A percentile compares a stretch with the other conserved stretches of the same genome.
Conservation (phyloP, 1,140 invertebrate genomes). For the Hermatobates lingyangjiaoensis region DNA sequence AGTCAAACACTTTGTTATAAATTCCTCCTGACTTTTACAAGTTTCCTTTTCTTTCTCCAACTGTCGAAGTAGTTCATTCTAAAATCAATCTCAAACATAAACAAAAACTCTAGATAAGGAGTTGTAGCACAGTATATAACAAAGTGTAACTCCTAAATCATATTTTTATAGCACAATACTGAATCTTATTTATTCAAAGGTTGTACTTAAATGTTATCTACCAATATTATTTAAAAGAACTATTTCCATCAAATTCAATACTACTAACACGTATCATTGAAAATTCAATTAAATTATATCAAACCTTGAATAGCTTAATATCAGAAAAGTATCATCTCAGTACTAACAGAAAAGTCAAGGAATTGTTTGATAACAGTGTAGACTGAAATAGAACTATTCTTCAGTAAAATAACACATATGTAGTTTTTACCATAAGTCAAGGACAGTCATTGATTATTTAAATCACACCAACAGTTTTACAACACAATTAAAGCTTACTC, state of each 20-base stretch:
- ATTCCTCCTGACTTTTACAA: not conserved
- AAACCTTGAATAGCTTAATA: no score
- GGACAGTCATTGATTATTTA: no score
- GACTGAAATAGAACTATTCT: no score
- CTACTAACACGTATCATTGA: no score
- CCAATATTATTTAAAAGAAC: no score
- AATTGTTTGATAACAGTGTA: no score
- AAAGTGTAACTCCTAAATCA: not conserved
- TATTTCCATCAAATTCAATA: no score
- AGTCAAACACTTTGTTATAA: not conserved
- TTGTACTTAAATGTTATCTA: not conserved
- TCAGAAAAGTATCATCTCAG: no score
- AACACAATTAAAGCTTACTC: not conserved
- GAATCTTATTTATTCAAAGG: not conserved
- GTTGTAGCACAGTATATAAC: not conserved
- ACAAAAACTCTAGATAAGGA: not conserved
- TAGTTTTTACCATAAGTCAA: no score
- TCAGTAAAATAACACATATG: no score
- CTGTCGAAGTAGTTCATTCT: not conserved
- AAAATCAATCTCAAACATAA: not conserved
- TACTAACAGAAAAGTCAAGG: no score
- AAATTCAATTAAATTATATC: no score
- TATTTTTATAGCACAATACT: not conserved
- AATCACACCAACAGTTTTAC: not conserved
- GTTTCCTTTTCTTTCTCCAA: not conserved